phyloP scores from a whole-genome alignment of 64 coral and sea anemone genomes.

The Porites lutea region DNA sequence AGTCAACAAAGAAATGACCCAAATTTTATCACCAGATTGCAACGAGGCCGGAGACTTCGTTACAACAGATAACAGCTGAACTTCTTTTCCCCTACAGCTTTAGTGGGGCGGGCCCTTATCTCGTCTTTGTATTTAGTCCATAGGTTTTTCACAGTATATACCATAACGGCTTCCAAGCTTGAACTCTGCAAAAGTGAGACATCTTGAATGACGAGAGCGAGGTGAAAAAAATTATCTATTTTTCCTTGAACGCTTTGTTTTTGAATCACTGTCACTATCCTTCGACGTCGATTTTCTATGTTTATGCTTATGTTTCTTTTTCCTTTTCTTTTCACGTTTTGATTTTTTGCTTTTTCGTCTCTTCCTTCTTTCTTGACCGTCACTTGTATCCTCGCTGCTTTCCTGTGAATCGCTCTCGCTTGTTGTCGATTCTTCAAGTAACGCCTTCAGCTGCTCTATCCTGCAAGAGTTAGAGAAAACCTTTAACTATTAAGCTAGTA shows the following conservation, averaged over 20 bases:
- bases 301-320: slow-evolving; percentile 50
- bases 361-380: background rate
- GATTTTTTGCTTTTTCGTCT: slow-evolving; percentile 51
- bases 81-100: too few species aligned
- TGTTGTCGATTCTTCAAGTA: slow-evolving; percentile 84
- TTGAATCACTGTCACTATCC: slow-evolving; percentile 26
- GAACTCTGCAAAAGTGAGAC: too few species aligned
- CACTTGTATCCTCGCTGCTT: background rate
- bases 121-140: too few species aligned
- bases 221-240: background rate
- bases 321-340: slow-evolving; percentile 42
- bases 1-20: too few species aligned
- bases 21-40: too few species aligned
- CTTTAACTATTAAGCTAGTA: background rate
- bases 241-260: background rate
- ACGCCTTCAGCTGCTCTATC: slow-evolving; percentile 75
- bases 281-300: slow-evolving; percentile 3
- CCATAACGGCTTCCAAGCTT: too few species aligned
- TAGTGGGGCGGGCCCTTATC: too few species aligned
- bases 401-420: slow-evolving; percentile 65
- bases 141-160: too few species aligned
- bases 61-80: too few species aligned
- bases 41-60: too few species aligned
- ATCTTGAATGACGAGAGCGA: too few species aligned
- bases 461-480: slow-evolving; percentile 33